Conservation (phyloP, 2,113 vertebrate species). For the Sphaerodactylus townsendi region DNA sequence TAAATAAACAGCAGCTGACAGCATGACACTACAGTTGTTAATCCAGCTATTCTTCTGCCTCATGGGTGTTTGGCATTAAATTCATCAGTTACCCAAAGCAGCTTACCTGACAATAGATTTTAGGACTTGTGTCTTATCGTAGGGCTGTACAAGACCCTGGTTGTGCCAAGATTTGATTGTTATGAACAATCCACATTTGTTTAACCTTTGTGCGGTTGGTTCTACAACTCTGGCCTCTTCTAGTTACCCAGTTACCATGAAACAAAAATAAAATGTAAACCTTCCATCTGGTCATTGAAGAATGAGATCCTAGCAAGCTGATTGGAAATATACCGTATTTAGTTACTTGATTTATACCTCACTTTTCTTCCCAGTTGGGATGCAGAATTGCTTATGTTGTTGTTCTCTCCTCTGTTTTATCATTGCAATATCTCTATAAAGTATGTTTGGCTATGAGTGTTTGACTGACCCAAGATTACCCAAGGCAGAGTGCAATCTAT, state of each 20-base stretch:
- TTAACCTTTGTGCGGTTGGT: constrained; percentile 23
- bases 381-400: too few relatives aligned
- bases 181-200: constrained; percentile 38
- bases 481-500: too few relatives aligned
- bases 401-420: too few relatives aligned
- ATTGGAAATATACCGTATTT: too few relatives aligned
- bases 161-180: constrained; percentile 37
- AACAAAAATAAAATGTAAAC: constrained; percentile 36
- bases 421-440: too few relatives aligned
- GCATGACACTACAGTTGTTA: constrained; percentile 76
- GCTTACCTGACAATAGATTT: constrained; percentile 71
- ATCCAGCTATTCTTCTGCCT: constrained; percentile 75
- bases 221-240: constrained; percentile 35
- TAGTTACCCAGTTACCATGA: constrained; percentile 8
- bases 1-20: constrained; percentile 82
- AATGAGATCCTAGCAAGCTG: not conserved
- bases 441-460: too few relatives aligned
- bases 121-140: constrained; percentile 47
- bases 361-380: too few relatives aligned
- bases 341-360: too few relatives aligned
- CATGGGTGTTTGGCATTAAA: constrained; percentile 77
- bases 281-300: not conserved
- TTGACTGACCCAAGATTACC: too few relatives aligned
- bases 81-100: constrained; percentile 67
- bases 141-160: constrained; percentile 27